A percentile compares a stretch with the other conserved stretches of the same genome.
Evolutionary conservation across 2,888 invertebrate species (phyloP).

Genomic region (Pollenia angustigena): DNA sequence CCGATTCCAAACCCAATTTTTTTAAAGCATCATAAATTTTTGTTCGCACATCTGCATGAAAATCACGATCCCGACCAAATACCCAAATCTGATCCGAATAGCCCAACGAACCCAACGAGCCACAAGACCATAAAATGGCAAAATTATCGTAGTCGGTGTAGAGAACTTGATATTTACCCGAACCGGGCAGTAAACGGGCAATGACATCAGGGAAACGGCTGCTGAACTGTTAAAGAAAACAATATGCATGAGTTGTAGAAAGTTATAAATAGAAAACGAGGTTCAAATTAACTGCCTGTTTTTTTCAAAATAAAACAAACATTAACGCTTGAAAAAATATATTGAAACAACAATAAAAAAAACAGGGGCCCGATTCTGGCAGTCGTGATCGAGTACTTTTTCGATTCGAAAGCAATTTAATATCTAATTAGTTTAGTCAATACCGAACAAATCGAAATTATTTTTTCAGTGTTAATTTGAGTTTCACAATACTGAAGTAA

Average conservation of each 20-base stretch:
- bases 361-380: no score
- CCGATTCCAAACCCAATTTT: conserved; percentile 87
- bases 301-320: no score
- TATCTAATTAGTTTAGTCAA: no score
- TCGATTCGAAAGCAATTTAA: no score
- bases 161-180: conserved; percentile 89
- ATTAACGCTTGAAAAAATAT: no score
- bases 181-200: conserved; percentile 88
- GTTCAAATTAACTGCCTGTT: no score
- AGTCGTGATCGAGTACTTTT: no score
- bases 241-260: background rate
- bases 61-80: conserved; percentile 88
- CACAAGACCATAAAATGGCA: conserved; percentile 90
- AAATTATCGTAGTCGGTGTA: conserved; percentile 90
- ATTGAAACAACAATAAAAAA: no score
- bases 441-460: no score
- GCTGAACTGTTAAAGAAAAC: conserved; percentile 84
- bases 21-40: conserved; percentile 88
- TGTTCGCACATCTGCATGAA: conserved; percentile 87
- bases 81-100: conserved; percentile 90
- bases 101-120: conserved; percentile 86
- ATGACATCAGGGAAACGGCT: conserved; percentile 88
- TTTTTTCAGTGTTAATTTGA: no score
- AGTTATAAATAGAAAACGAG: no score
- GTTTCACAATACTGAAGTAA: no score